phyloP scores from a whole-genome alignment of 2,797 vertebrate genomes.

The Chromobotia macracanthus region DNA sequence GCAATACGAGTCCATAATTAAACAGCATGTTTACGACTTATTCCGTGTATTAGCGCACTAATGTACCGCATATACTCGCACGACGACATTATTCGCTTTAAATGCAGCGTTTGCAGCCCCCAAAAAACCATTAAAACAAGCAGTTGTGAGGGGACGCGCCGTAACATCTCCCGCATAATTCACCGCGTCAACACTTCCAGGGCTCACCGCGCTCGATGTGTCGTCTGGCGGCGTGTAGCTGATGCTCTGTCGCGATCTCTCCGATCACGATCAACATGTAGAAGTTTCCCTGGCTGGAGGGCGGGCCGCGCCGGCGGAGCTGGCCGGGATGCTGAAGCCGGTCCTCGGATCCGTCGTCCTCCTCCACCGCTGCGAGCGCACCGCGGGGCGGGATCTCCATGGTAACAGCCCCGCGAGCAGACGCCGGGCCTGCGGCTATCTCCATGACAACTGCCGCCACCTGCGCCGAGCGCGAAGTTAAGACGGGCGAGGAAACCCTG shows the following conservation, averaged over 20 bases:
- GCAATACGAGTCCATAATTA: background rate
- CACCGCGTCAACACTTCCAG: background rate
- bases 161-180: background rate
- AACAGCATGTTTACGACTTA: too few species aligned
- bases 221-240: conserved; percentile 81
- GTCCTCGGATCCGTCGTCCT: conserved; percentile 75
- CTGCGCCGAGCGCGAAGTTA: conserved; percentile 60
- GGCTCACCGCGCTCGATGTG: conserved; percentile 90
- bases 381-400: conserved; percentile 84
- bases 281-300: conserved; percentile 76
- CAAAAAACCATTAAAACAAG: too few species aligned
- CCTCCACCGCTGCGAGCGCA: conserved; percentile 73
- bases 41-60: too few species aligned
- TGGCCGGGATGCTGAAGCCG: conserved; percentile 71
- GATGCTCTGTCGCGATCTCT: conserved; percentile 85
- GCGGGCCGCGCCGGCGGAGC: conserved; percentile 65
- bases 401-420: conserved; percentile 79
- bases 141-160: too few species aligned
- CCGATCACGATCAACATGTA: conserved; percentile 91
- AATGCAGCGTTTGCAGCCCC: too few species aligned
- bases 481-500: conserved; percentile 59
- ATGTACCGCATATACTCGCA: too few species aligned
- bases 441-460: conserved; percentile 87
- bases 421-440: conserved; percentile 79
- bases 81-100: too few species aligned